phyloP scores from a whole-genome alignment of 2,888 invertebrate species.

The Melinopterus prodromus region DNA sequence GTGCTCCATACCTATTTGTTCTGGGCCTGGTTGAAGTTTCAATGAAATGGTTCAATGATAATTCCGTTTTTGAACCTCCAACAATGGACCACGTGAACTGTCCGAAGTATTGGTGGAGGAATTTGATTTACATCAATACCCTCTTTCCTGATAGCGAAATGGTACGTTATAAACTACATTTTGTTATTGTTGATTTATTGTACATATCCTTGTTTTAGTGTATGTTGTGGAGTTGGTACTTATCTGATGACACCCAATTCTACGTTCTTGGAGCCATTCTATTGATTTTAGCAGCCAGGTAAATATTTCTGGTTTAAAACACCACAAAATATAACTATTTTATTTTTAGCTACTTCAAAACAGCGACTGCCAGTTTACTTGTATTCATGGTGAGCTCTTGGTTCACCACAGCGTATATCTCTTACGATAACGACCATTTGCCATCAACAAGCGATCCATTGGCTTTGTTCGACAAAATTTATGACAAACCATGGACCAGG shows the following conservation, averaged over 20 bases:
- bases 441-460: conserved; percentile 82
- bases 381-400: conserved; percentile 79
- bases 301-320: conserved; percentile 38
- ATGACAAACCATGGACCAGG: conserved; percentile 90
- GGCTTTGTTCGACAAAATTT: conserved; percentile 87
- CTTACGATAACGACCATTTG: conserved; percentile 80
- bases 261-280: conserved; percentile 84
- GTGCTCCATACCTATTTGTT: conserved; percentile 83
- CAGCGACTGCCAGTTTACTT: conserved; percentile 72
- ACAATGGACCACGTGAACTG: conserved; percentile 84
- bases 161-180: conserved; percentile 63
- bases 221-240: conserved; percentile 92
- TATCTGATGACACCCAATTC: conserved; percentile 88
- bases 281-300: conserved; percentile 78
- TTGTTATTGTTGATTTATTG: conserved; percentile 10
- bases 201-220: conserved; percentile 70
- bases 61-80: conserved; percentile 85
- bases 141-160: conserved; percentile 85
- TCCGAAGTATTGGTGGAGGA: conserved; percentile 88
- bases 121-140: conserved; percentile 86
- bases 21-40: conserved; percentile 83
- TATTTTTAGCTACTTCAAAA: conserved; percentile 75
- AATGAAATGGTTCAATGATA: conserved; percentile 86
- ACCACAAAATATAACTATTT: background rate
- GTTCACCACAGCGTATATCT: conserved; percentile 81